These are phyloP conservation scores for Coenonympha arcania DNA, from an alignment of 2,888 invertebrate species.

Conservation along the genomic window DNA sequence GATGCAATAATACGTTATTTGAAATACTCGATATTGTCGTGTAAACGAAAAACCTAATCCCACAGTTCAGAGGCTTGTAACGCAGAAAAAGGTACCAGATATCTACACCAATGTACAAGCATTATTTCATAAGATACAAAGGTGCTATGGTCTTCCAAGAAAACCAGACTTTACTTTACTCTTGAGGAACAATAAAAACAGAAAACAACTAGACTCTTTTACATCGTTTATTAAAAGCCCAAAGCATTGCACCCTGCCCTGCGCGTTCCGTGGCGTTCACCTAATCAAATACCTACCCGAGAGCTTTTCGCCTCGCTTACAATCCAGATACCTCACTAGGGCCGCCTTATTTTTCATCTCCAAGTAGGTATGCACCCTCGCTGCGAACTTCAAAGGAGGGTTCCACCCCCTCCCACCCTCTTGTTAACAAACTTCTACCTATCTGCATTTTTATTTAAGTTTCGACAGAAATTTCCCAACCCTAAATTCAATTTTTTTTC, in stretches of 20 bases:
- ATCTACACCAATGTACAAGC: no score
- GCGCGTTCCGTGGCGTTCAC: no score
- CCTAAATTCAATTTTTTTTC: conserved; percentile 54
- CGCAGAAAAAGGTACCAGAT: no score
- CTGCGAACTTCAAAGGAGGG: conserved; percentile 57
- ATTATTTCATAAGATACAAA: no score
- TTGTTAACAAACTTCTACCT: conserved; percentile 52
- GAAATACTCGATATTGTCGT: no score
- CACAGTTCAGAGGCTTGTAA: no score
- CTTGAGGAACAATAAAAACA: no score
- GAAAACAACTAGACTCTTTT: no score
- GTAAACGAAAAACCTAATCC: no score
- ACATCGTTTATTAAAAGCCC: neutral
- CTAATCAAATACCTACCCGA: conserved; percentile 27
- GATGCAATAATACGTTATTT: no score
- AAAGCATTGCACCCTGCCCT: neutral
- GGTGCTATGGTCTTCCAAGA: no score
- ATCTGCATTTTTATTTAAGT: conserved; percentile 70
- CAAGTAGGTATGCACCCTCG: conserved; percentile 41
- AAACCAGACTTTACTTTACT: no score
- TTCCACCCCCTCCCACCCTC: conserved; percentile 33
- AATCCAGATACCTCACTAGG: conserved; percentile 44
- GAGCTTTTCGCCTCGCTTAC: conserved; percentile 43
- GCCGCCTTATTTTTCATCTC: conserved; percentile 50
- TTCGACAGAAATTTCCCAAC: conserved; percentile 62